phyloP scores from a whole-genome alignment of 2,888 invertebrate species.

The Orthonevra nobilis region DNA sequence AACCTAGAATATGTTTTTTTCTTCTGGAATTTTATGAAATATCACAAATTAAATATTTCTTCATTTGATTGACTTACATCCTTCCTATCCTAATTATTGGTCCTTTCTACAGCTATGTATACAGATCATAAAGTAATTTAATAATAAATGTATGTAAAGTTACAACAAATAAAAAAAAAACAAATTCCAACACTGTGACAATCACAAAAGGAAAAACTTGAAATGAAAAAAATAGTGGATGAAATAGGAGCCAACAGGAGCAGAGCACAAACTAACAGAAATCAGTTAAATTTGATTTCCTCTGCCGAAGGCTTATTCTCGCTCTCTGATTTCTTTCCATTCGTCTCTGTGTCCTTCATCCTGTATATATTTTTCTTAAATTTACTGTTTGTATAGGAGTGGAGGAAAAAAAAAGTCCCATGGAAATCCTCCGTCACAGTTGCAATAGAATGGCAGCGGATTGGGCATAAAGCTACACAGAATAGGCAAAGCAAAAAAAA shows the following conservation, averaged over 20 bases:
- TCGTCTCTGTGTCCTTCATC: constrained; percentile 19
- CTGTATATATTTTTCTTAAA: constrained; percentile 51
- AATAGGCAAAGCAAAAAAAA: constrained; percentile 9
- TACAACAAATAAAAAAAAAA: background rate
- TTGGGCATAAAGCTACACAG: constrained; percentile 34
- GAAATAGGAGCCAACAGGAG: constrained; percentile 4
- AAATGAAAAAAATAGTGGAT: background rate
- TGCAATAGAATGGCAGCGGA: constrained; percentile 35
- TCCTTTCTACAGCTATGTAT: constrained; percentile 2
- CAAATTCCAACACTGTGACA: too few species aligned
- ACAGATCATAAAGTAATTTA: constrained; percentile 52
- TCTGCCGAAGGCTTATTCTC: constrained; percentile 42
- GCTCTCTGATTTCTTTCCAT: constrained; percentile 40
- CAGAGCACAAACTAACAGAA: constrained; percentile 54
- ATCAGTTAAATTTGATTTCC: constrained; percentile 67
- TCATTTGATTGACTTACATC: constrained; percentile 19
- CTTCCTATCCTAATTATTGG: constrained; percentile 20
- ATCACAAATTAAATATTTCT: constrained; percentile 32
- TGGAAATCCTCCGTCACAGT: constrained; percentile 32
- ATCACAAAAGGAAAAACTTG: background rate
- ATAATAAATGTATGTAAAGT: constrained; percentile 10
- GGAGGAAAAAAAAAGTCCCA: constrained; percentile 10
- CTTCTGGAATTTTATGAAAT: constrained; percentile 32
- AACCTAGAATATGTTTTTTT: constrained; percentile 18
- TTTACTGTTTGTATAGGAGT: constrained; percentile 32